Percentiles rank a stretch among this genome's conserved stretches.
Conservation (phyloP, 2,797 vertebrate species). For the Lerista edwardsae region DNA sequence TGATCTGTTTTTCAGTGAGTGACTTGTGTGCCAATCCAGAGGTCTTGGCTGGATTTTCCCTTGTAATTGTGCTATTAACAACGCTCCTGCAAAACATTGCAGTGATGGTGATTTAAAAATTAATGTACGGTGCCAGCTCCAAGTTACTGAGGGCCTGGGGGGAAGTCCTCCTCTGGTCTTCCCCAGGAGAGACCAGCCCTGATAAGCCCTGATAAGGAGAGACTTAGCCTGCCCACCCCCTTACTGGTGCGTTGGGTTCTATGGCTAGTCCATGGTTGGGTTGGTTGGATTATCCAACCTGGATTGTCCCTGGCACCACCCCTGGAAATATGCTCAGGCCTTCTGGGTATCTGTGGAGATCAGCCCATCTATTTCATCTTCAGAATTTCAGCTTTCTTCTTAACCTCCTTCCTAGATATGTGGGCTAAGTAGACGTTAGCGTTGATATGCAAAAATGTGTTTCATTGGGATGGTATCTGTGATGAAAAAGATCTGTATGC, state of each 20-base stretch:
- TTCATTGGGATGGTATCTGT: no score
- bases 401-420: background rate
- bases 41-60: slow-evolving; percentile 6
- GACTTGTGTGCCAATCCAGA: background rate
- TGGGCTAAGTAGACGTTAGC: background rate
- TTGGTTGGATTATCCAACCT: no score
- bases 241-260: no score
- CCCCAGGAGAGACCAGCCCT: no score
- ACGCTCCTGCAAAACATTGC: slow-evolving; percentile 11
- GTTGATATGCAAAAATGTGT: background rate
- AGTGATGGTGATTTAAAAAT: background rate
- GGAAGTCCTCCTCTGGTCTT: no score
- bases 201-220: no score
- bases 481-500: background rate
- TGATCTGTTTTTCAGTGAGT: background rate
- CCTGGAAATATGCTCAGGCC: background rate
- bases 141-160: no score
- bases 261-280: no score
- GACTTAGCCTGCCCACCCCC: no score
- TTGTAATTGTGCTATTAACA: slow-evolving; percentile 13
- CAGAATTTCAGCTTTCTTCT: background rate
- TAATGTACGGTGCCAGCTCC: no score
- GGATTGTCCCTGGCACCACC: no score
- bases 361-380: background rate
- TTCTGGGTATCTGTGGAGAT: background rate